Base-by-base conservation (phyloP, 1,140 invertebrate genomes). In the Pogonomyrmex californicus region DNA sequence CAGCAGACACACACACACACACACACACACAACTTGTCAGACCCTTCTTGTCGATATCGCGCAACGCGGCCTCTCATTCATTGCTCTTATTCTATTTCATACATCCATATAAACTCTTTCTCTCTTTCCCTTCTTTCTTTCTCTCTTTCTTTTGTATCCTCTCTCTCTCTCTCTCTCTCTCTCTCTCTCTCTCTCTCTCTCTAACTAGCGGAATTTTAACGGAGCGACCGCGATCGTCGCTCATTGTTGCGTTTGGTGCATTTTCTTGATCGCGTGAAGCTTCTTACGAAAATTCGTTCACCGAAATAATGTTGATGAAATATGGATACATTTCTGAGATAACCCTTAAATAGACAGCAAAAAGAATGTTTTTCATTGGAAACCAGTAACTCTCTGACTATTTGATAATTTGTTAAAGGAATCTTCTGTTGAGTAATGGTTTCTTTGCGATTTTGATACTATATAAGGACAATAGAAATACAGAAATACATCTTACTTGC, bases 131-230 rank as follows among this genome's bases (percentile, higher is more conserved):
- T 78, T 41, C 85, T 83, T 82, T 82, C 88, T 71, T 70, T 86
- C 79, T 85, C 75, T 79, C 85, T 41, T n/a, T n/a, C n/a, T n/a
- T n/a, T n/a, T n/a, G n/a, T n/a, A n/a, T n/a, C n/a, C n/a, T n/a
- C n/a, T n/a, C 86, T 58, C 86, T 86, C 87, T 86, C 87, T 83
- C 68, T 87, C 70, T 82, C 85, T 71, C 81, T 90, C 82, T 60
- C 86, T 87, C 86, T 79, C 86, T 81, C 77, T 86, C 73, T 86
- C 81, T 81, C 82, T 88, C 83, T 73, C 71, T 79, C 73, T 85
- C 30, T 51, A 81, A 23, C 51, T 77, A 81, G 87, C 82, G 88
- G 89, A 68, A 87, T 86, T 88, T 71, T 88, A 89, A 66, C 66
- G 73, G 60, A 86, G 78, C 63, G 33, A 54, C 51, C 47, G 56